These are phyloP conservation scores for Hypsibius dujardini DNA, from an alignment of 1,140 invertebrate species.

Conservation along the genomic window DNA sequence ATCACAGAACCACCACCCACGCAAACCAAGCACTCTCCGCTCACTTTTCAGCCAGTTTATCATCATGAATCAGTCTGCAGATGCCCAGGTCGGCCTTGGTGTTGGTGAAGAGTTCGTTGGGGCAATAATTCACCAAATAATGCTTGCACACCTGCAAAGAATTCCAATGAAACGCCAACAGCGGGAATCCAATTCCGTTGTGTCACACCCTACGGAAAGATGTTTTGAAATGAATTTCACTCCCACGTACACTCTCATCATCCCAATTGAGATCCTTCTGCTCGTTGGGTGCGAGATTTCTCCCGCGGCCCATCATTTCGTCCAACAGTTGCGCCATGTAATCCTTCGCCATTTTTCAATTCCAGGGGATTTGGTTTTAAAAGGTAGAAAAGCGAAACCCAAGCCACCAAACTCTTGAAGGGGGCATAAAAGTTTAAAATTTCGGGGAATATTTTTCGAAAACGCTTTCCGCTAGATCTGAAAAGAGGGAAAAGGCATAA, in stretches of 20 bases:
- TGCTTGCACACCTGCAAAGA: conserved; percentile 81
- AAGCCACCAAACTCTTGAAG: too few relatives aligned
- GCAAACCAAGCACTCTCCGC: too few relatives aligned
- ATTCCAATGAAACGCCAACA: too few relatives aligned
- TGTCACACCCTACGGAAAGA: too few relatives aligned
- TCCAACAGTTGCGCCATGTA: conserved; percentile 48
- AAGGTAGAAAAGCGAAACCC: too few relatives aligned
- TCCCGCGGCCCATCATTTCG: conserved; percentile 88
- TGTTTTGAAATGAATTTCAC: conserved; percentile 26
- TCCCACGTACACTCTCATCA: conserved; percentile 54
- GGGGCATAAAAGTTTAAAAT: too few relatives aligned
- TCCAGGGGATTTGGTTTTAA: too few relatives aligned
- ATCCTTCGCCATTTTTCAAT: conserved; percentile 35
- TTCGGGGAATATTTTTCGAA: too few relatives aligned
- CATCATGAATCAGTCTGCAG: conserved; percentile 85
- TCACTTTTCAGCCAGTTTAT: conserved; percentile 42
- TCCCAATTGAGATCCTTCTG: conserved; percentile 77
- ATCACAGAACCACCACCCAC: too few relatives aligned
- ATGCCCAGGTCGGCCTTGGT: conserved; percentile 62
- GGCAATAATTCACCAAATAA: conserved; percentile 86
- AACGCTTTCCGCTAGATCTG: too few relatives aligned
- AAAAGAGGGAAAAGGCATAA: too few relatives aligned
- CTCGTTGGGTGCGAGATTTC: conserved; percentile 77
- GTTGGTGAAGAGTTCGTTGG: conserved; percentile 90
- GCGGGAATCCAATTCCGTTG: too few relatives aligned